Percentiles rank a stretch among this genome's conserved stretches.
Evolutionary conservation across 1,140 invertebrate genomes (phyloP).

Genomic region (Papilio machaon): DNA sequence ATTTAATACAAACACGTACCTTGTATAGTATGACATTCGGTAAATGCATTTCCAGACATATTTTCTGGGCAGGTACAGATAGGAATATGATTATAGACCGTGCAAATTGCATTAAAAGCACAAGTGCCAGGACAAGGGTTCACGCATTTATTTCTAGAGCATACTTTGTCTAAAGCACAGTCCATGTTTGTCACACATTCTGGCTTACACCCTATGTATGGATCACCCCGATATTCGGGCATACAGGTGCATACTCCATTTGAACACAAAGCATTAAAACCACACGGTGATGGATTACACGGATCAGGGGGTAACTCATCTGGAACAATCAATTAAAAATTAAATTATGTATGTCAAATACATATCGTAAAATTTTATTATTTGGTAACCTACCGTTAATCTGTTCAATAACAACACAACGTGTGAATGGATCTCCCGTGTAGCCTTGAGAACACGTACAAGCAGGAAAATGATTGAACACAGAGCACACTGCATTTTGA

Average conservation of each 20-base stretch:
- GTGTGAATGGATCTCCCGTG: slow-evolving; percentile 85
- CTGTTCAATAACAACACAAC: slow-evolving; percentile 77
- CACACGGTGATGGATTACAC: slow-evolving; percentile 88
- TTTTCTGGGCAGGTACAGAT: slow-evolving; percentile 86
- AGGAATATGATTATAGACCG: slow-evolving; percentile 87
- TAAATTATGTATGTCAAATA: slow-evolving; percentile 29
- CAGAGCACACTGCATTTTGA: slow-evolving; percentile 83
- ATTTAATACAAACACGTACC: slow-evolving; percentile 50
- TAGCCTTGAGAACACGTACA: slow-evolving; percentile 85
- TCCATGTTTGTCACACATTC: slow-evolving; percentile 87
- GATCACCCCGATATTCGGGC: slow-evolving; percentile 86
- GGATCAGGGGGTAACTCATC: slow-evolving; percentile 82
- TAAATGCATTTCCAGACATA: slow-evolving; percentile 85
- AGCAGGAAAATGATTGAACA: slow-evolving; percentile 85
- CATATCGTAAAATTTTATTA: slow-evolving; percentile 22
- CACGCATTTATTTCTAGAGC: slow-evolving; percentile 86
- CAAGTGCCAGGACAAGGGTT: slow-evolving; percentile 89
- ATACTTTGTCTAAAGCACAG: slow-evolving; percentile 86
- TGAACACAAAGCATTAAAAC: slow-evolving; percentile 85
- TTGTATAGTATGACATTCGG: slow-evolving; percentile 80
- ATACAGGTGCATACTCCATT: slow-evolving; percentile 86
- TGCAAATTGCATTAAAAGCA: slow-evolving; percentile 86
- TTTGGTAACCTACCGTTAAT: slow-evolving; percentile 80
- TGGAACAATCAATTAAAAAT: slow-evolving; percentile 47
- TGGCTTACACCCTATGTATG: slow-evolving; percentile 86